These are phyloP conservation scores for Ia io DNA, from an alignment of 2,113 vertebrate species.

Conservation along the genomic window DNA sequence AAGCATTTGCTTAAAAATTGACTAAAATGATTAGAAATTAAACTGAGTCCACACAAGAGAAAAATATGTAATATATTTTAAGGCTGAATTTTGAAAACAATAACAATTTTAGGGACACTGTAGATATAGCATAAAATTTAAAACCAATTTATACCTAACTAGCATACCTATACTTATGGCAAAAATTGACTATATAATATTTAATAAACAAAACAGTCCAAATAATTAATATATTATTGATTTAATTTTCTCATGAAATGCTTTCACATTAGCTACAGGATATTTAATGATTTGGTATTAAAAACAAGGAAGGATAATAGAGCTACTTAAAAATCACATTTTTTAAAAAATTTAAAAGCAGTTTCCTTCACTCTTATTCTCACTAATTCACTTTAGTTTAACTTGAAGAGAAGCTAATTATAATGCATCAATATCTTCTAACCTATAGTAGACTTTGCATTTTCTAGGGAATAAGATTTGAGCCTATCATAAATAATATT, in stretches of 20 bases:
- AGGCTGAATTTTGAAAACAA: background rate
- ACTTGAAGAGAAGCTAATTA: background rate
- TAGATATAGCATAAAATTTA: background rate
- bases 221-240: background rate
- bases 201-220: background rate
- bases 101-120: background rate
- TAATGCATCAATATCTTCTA: background rate
- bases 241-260: background rate
- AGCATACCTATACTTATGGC: background rate
- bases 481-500: slow-evolving; percentile 55
- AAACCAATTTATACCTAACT: background rate
- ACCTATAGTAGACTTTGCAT: background rate
- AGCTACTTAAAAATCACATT: background rate
- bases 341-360: background rate
- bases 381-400: background rate
- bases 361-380: background rate
- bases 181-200: background rate
- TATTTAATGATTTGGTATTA: background rate
- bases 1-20: background rate
- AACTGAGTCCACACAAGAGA: background rate
- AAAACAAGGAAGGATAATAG: background rate
- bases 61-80: background rate
- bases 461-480: slow-evolving; percentile 10
- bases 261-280: background rate
- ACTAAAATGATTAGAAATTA: slow-evolving; percentile 17